phyloP scores from a whole-genome alignment of 2,113 vertebrate genomes.

The Aspiorhynchus laticeps region DNA sequence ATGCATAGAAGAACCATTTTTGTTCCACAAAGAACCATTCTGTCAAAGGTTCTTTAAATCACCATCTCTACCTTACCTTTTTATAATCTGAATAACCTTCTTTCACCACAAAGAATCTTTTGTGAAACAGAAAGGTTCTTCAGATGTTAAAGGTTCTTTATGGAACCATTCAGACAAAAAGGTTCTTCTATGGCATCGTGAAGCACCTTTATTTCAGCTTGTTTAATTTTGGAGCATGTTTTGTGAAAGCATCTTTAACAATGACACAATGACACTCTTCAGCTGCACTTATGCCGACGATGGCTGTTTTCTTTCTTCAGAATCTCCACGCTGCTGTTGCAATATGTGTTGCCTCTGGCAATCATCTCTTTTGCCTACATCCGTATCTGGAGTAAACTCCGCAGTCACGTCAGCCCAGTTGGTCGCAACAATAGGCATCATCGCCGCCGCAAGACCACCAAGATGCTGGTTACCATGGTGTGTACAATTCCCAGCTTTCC shows the following conservation, averaged over 20 bases:
- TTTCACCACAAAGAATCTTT: no score
- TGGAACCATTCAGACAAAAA: no score
- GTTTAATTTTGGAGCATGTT: background rate
- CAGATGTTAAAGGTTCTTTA: no score
- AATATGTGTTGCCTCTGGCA: conserved; percentile 85
- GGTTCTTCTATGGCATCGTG: no score
- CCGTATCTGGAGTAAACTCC: conserved; percentile 90
- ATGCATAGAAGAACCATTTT: no score
- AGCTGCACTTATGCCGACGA: background rate
- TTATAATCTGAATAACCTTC: no score
- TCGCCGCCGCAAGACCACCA: conserved; percentile 87
- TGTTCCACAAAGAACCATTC: no score
- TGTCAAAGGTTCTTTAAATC: no score
- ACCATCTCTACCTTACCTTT: no score
- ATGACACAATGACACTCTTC: background rate
- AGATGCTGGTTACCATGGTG: conserved; percentile 92
- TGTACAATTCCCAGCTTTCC: background rate
- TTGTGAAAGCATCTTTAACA: background rate
- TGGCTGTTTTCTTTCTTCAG: conserved; percentile 76
- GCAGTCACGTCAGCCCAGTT: conserved; percentile 77
- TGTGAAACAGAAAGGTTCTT: no score
- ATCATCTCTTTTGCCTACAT: conserved; percentile 88
- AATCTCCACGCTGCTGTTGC: conserved; percentile 85
- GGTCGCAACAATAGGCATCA: conserved; percentile 81
- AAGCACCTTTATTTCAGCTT: no score